Evolutionary conservation across 1,140 invertebrate species (phyloP), one percentile per base, ranked within the genome.

Genomic region (Drosophila kurseongensis): DNA sequence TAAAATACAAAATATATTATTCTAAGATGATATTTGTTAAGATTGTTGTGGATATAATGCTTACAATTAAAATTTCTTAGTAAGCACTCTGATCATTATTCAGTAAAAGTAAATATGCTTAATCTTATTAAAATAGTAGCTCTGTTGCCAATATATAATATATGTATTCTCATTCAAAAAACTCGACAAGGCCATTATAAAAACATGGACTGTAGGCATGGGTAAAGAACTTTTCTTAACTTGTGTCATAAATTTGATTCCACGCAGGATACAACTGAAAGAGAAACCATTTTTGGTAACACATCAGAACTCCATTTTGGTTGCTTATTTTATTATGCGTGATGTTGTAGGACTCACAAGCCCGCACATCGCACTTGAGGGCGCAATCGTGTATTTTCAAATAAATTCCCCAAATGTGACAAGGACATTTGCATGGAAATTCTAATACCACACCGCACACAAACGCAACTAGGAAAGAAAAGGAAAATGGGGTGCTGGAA

Each of bases 341-440:
- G 47, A 52, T 54, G 35, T 40, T 58, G 16, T 51, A 13, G 52
- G 35, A 44, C 29, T 40, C 14, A 36, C 42, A 41, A 36, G 38
- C 41, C 40, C 44, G 67, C 36, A 61, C 29, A 35, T 1, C 55
- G 66, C 55, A 59, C 52, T 66, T 54, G 66, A 67, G 63, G 23
- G 41, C 57, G 41, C 29, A 45, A 38, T 57, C 54, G 54, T 82
- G 78, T 75, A 66, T 75, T 86, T 85, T 75, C 69, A 79, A 82
- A 86, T 88, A 86, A 86, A 88, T 86, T 86, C 75, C 75, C 75
- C 66, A 86, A 88, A 88, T 88, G 83, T 83, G 83, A 86, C 83
- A 86, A 86, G 83, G 79, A 82, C 83, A 86, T 86, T 86, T 88
- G 75, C 83, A 88, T 77, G 69, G 83, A 86, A 86, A 88, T 83